phyloP scores from a whole-genome alignment of 1,140 invertebrate genomes.

The Bombus breviceps region DNA sequence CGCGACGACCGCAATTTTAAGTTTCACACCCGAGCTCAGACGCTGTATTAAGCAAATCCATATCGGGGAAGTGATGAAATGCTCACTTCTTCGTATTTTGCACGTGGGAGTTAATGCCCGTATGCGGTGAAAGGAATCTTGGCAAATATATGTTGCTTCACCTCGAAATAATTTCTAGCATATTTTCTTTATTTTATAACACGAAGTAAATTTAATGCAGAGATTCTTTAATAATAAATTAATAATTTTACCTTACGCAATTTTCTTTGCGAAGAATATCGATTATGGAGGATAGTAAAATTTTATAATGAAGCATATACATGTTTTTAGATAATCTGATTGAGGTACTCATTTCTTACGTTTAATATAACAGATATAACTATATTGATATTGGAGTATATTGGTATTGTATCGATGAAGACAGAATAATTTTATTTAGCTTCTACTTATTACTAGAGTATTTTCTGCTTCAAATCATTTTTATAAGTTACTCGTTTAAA shows the following conservation, averaged over 20 bases:
- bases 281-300: neutral
- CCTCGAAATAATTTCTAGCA: neutral
- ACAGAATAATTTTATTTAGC: neutral
- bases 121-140: neutral
- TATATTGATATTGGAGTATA: neutral
- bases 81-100: neutral
- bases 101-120: neutral
- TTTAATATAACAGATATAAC: neutral
- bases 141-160: neutral
- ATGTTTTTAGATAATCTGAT: neutral
- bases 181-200: neutral
- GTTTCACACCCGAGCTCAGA: slow-evolving; percentile 15
- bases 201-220: neutral
- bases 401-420: neutral
- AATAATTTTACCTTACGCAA: neutral
- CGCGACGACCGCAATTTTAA: slow-evolving; percentile 27
- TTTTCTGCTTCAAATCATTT: neutral
- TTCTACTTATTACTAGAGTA: neutral
- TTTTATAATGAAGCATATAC: neutral
- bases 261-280: neutral
- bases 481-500: neutral
- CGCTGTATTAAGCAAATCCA: slow-evolving; percentile 11
- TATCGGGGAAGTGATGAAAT: slow-evolving; percentile 1
- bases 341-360: neutral
- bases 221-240: neutral